Evolutionary conservation across 2,888 invertebrate genomes (phyloP), one percentile per base, ranked within the genome.

Genomic region (Xylocampa areola): DNA sequence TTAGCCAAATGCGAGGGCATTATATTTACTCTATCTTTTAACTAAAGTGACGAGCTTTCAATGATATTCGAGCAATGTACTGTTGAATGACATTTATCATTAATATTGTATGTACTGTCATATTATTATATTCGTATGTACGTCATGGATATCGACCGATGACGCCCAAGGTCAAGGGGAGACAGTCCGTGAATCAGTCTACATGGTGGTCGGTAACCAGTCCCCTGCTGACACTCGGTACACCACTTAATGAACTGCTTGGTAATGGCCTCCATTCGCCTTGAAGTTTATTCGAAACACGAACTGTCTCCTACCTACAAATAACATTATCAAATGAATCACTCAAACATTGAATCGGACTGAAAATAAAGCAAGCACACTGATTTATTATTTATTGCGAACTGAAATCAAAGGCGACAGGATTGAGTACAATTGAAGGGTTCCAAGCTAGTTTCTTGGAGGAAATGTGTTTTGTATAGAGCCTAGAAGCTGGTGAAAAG

Each of bases 121-220:
- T 59, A 74, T 63, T 67, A 64, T 70, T 60, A 61, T 71, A 68
- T 64, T 77, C 70, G 77, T 77, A 85, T 80, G 86, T 89, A 85
- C 80, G 86, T 89, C 85, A 89, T 70, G 68, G 68, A 79, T 88
- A 91, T 91, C 84, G 91, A 92, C 86, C 86, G 80, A 84, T 86
- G 80, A 82, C 77, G 77, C 73, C 66, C 87, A 92, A 90, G 91
- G 92, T 87, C 85, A 89, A 86, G 82, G 81, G 84, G 79, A 81
- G 81, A 79, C 69, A 81, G 71, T 68, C 79, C 61, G 73, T 81
- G 69, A 62, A 74, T 76, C 71, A 78, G 73, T 76, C 76, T 78
- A 68, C 62, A 69, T 77, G 77, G 80, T 79, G 73, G 69, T 71
- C 71, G 63, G 75, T 77, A 73, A 79, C 66, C 60, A 73, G 76